Conservation (phyloP, 2,888 invertebrate genomes). For the Pristionchus arcanus region DNA sequence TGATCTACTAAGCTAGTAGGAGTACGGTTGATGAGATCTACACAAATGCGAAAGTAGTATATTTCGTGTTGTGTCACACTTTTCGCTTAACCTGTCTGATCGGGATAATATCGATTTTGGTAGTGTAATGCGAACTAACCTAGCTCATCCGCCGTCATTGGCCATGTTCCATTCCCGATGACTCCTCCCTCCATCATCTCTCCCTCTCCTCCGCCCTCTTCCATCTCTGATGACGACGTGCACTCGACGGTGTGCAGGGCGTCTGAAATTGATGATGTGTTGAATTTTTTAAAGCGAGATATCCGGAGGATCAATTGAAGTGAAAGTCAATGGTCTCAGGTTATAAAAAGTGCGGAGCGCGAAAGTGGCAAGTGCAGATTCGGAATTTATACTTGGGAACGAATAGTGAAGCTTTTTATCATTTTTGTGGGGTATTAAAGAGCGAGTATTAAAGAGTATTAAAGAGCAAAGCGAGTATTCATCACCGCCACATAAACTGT, state of each 20-base stretch:
- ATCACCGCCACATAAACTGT: too few relatives aligned
- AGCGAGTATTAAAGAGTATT: too few relatives aligned
- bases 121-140: background rate
- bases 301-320: too few relatives aligned
- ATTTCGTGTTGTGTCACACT: background rate
- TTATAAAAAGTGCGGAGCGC: background rate
- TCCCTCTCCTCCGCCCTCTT: background rate
- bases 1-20: too few relatives aligned
- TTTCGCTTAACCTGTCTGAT: background rate
- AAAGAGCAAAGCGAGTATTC: too few relatives aligned
- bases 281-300: too few relatives aligned
- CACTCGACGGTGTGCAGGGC: background rate
- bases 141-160: slow-evolving; percentile 9
- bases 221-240: background rate
- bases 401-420: too few relatives aligned
- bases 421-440: too few relatives aligned
- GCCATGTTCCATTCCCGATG: background rate
- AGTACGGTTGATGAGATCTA: too few relatives aligned
- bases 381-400: background rate
- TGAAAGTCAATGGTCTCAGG: too few relatives aligned
- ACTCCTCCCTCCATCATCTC: background rate
- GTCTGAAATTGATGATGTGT: background rate
- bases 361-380: background rate
- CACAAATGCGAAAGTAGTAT: too few relatives aligned
- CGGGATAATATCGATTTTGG: background rate